Evolutionary conservation across 2,888 invertebrate genomes (phyloP), one percentile per base, ranked within the genome.

Genomic region (Phania funesta): DNA sequence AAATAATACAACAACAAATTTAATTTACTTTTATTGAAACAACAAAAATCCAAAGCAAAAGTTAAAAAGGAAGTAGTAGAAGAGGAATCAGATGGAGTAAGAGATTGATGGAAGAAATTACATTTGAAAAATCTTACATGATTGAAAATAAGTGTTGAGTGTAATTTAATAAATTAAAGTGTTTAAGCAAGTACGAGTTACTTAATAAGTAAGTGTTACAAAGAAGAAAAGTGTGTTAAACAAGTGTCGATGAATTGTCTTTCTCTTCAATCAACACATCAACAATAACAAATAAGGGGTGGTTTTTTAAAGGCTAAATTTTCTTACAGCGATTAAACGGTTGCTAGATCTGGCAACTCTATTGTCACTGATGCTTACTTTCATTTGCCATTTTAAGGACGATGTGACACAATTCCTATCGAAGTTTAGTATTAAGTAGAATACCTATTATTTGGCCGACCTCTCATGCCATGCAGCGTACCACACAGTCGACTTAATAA

Each of bases 141-240:
- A 74, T 68, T 48, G 80, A 75, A 70, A 80, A 75, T 68, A 80
- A 80, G 75, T 70, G 65, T 67, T 64, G 58, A 80, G 82, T 82
- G 74, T 82, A 82, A 82, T 82, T 78, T 82, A 82, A 82, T 82
- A 82, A 67, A 65, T 78, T 78, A 68, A 78, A 78, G 78, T 77
- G 60, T 68, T 29, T 62, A 67, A 77, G 60, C 67, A 73, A 76
- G 75, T 67, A 67, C 68, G 48, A 77, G 76, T 64, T 29, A 52
- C 38, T 60, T 29, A 41, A 32, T 35, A 35, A 48, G 16, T 18
- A 18, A 44, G 8, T n/a, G n/a, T 11, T 44, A 18, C 9, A 26
- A 24, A 24, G 3, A 32, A 52, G 56, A 46, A 29, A 62, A 56
- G 74, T 80, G 62, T 74, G 56, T 41, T 80, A 70, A 75, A 75